Evolutionary conservation across 2,113 vertebrate genomes (phyloP), one percentile per base, ranked within the genome.

Genomic region (Heterotilapia buettikoferi): DNA sequence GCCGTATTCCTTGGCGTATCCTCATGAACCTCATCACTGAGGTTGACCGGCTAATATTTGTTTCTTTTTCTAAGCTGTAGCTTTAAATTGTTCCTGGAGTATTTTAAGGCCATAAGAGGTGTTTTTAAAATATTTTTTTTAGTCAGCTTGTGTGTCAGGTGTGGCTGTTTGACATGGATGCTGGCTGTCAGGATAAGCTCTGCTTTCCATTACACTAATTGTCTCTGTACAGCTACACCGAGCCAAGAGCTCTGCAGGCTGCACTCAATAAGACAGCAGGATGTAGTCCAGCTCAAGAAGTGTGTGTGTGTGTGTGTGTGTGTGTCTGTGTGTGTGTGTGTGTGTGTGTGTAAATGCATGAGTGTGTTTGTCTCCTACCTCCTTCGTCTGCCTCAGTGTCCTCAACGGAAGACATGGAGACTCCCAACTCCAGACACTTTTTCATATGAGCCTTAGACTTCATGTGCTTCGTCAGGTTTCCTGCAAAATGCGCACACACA

Each of bases 371-470:
- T 78, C 71, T 88, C 94, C 92, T 96, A 99, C 98, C 98, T 96
- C 97, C 95, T 96, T 99, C 98, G 52, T 99, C 98, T 0, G 96
- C 94, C 95, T 99, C 98, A 2, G 95, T 93, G 85, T 98, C 98
- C 88, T 99, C 98, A 53, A 98, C 97, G 1, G 98, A 99, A 68
- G 98, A 98, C 97, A 98, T 98, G 10, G 99, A 98, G 92, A 99
- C 98, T 45, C 98, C 99, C 84, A 99, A 94, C 95, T 99, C 99
- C 94, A 99, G 96, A 95, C 99, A 99, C 96, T 99, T 99, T 93
- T 99, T 99, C 97, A 98, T 99, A 90, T 99, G 99, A 92, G 99
- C 99, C 96, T 99, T 99, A 19, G 99, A 99, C 96, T 99, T 99
- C 98, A 99, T 99, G 97, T 99, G 99, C 95, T 99, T 99, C 5